Conservation (phyloP, 2,888 invertebrate species). For the Polietes domitor region DNA sequence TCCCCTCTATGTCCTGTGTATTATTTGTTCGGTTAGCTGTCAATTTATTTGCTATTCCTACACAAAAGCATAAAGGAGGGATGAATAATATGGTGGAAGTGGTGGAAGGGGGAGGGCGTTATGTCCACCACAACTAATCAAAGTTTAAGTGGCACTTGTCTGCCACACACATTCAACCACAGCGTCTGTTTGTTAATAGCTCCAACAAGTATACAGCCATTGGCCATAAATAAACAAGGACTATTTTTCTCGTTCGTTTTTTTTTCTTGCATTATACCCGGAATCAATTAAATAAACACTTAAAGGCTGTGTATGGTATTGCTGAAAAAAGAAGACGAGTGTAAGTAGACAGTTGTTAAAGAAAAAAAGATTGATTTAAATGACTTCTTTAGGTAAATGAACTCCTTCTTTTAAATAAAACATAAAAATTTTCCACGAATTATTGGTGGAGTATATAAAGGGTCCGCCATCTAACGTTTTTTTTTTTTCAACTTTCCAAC, state of each 20-base stretch:
- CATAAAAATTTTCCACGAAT: too few species aligned
- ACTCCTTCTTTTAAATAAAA: too few species aligned
- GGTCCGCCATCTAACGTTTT: too few species aligned
- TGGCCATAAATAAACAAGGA: slow-evolving; percentile 15
- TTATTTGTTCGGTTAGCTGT: slow-evolving; percentile 66
- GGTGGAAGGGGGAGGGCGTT: not conserved
- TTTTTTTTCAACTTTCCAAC: too few species aligned
- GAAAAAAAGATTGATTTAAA: too few species aligned
- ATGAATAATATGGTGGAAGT: not conserved
- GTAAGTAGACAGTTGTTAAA: too few species aligned
- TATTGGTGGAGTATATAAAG: too few species aligned
- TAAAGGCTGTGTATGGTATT: slow-evolving; percentile 34
- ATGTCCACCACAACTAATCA: slow-evolving; percentile 73
- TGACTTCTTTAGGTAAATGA: slow-evolving; percentile 6
- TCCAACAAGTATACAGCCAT: slow-evolving; percentile 36
- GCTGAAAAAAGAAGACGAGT: too few species aligned
- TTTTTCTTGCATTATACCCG: slow-evolving; percentile 60
- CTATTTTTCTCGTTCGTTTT: not conserved
- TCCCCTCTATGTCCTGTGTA: not conserved
- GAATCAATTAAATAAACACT: slow-evolving; percentile 77
- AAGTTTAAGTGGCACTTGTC: slow-evolving; percentile 72
- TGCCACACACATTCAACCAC: slow-evolving; percentile 26
- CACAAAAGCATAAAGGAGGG: not conserved
- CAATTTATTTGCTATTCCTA: slow-evolving; percentile 61
- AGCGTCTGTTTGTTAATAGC: slow-evolving; percentile 65